Conservation (phyloP, 30 jellyfish, hydroid and myxozoan genomes). For the Pelagia noctiluca region DNA sequence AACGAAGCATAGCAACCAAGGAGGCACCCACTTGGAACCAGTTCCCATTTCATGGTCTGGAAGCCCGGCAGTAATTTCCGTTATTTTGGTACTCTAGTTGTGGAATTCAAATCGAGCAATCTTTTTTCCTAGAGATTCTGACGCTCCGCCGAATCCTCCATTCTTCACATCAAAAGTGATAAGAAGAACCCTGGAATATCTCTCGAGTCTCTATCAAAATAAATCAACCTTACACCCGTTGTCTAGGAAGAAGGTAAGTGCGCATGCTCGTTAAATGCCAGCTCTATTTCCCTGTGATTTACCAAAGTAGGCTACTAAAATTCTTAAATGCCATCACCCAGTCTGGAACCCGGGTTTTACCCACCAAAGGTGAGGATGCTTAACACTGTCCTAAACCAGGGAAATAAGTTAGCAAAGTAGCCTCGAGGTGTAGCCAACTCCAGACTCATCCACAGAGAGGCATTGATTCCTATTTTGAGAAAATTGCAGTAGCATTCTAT, state of each 20-base stretch:
- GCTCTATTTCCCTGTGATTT: not conserved
- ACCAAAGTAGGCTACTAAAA: too few species aligned
- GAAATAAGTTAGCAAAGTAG: too few species aligned
- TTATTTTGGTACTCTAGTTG: not conserved
- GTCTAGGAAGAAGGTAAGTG: conserved; percentile 46
- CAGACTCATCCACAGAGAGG: too few species aligned
- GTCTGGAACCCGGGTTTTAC: too few species aligned
- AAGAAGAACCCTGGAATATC: conserved; percentile 61
- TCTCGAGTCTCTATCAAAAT: conserved; percentile 42
- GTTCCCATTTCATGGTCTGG: not conserved
- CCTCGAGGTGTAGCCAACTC: too few species aligned
- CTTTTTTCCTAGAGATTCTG: conserved; percentile 37
- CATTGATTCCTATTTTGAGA: too few species aligned
- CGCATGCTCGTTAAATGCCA: not conserved
- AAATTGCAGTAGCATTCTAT: too few species aligned
- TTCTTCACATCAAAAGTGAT: conserved; percentile 56
- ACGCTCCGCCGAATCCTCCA: conserved; percentile 71
- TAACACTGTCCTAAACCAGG: too few species aligned
- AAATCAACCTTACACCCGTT: conserved; percentile 33
- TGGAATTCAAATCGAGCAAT: not conserved
- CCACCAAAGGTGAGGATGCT: too few species aligned
- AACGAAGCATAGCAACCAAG: too few species aligned
- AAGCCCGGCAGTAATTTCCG: not conserved
- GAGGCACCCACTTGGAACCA: too few species aligned
- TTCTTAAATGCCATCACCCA: too few species aligned